Conservation (phyloP, 2,888 invertebrate genomes). For the Drosophila greeni region DNA sequence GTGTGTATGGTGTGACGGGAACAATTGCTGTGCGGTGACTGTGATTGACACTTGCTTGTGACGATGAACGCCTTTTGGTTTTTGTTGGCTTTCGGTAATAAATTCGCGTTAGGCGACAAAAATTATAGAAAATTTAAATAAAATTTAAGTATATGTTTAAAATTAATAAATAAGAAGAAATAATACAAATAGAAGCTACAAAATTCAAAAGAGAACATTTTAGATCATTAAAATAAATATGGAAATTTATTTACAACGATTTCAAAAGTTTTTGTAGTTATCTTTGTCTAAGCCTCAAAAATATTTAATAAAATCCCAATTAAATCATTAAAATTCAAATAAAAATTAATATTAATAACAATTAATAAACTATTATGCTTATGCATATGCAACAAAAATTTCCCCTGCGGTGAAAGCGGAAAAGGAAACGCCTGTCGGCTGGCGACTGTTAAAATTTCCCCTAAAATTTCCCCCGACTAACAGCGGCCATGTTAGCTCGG, state of each 20-base stretch:
- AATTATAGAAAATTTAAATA: neutral
- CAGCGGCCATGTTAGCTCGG: slow-evolving; percentile 22
- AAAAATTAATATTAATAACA: neutral
- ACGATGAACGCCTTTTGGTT: slow-evolving; percentile 9
- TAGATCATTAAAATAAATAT: neutral
- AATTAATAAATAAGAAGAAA: neutral
- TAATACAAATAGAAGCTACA: neutral
- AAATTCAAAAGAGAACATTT: neutral
- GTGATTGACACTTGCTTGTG: slow-evolving; percentile 42
- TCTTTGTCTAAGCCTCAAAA: neutral
- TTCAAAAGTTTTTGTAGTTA: neutral
- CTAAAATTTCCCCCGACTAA: slow-evolving; percentile 35
- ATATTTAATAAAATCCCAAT: neutral
- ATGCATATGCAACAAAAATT: neutral
- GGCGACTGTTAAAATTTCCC: slow-evolving; percentile 46
- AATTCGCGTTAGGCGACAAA: slow-evolving; percentile 3
- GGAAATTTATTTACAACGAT: neutral
- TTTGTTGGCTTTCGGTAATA: slow-evolving; percentile 13
- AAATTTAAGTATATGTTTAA: neutral
- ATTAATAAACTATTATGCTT: neutral
- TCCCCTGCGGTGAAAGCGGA: slow-evolving; percentile 8
- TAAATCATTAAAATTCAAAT: too few species aligned
- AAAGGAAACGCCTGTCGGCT: slow-evolving; percentile 32
- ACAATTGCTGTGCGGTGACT: slow-evolving; percentile 35
- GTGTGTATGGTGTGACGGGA: slow-evolving; percentile 22